Evolutionary conservation across 2,888 invertebrate species (phyloP).

Genomic region (Chrysolina haemoptera): DNA sequence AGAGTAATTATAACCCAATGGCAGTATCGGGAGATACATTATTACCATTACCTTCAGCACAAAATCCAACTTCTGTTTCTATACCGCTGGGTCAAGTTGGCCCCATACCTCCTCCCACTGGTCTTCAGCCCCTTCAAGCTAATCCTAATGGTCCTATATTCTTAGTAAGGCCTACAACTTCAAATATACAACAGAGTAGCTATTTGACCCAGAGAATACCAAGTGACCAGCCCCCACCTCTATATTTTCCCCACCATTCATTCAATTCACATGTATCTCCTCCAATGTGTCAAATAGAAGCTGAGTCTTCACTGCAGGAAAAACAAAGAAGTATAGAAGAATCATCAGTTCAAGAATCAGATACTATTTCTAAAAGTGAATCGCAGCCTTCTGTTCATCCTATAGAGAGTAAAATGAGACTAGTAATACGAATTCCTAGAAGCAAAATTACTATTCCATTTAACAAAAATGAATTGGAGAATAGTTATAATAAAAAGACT

Average conservation of each 20-base stretch:
- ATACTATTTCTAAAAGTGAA: not conserved
- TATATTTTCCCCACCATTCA: not conserved
- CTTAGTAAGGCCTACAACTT: not conserved
- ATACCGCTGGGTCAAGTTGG: not conserved
- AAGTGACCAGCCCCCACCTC: not conserved
- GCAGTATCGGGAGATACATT: not conserved
- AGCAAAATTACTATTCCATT: constrained; percentile 29
- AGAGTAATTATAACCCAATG: not conserved
- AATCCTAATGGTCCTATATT: not conserved
- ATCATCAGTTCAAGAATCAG: not conserved
- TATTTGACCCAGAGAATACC: not conserved
- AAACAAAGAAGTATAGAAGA: not conserved
- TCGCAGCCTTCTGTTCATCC: constrained; percentile 24
- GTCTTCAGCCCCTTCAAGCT: not conserved
- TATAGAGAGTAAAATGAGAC: constrained; percentile 37
- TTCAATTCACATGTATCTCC: not conserved
- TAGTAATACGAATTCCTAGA: constrained; percentile 39
- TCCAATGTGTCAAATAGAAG: not conserved
- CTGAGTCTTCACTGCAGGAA: not conserved
- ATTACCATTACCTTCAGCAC: not conserved
- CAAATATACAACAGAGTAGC: not conserved
- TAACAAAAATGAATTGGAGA: not conserved
- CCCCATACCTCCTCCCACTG: not conserved
- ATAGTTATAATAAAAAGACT: not conserved
- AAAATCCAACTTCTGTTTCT: not conserved